Evolutionary conservation across 1,140 invertebrate species (phyloP).

Genomic region (Ooceraea biroi): DNA sequence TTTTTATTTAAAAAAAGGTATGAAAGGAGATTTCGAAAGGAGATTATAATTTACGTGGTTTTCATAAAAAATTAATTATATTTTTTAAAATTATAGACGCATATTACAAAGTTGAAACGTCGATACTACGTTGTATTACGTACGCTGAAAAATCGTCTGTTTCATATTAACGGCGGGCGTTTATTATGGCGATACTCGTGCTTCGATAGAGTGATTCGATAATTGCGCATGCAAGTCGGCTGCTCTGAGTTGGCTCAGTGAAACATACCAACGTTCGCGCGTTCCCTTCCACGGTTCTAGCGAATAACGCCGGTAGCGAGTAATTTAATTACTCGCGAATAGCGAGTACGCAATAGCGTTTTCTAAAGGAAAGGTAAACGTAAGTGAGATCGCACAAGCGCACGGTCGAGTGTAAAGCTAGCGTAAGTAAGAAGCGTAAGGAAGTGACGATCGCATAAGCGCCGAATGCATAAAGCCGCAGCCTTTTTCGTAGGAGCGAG

Average conservation of each 20-base stretch:
- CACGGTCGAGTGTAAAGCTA: not conserved
- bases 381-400: not conserved
- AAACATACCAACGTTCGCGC: conserved; percentile 3
- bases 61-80: conserved; percentile 27
- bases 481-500: not conserved
- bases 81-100: not conserved
- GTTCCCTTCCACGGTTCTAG: not conserved
- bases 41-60: too few species aligned
- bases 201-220: conserved; percentile 59
- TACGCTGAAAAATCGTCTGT: not conserved
- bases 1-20: not conserved
- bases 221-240: conserved; percentile 7
- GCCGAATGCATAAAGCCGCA: not conserved
- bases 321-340: conserved; percentile 51
- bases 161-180: not conserved
- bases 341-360: conserved; percentile 33
- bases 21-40: not conserved
- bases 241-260: not conserved
- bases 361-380: conserved; percentile 62
- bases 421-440: conserved; percentile 7
- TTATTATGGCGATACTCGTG: not conserved
- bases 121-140: not conserved
- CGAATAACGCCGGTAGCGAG: conserved; percentile 33
- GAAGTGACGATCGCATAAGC: not conserved
- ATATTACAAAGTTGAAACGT: too few species aligned